These are phyloP conservation scores for Empidonax traillii DNA, from an alignment of 2,113 vertebrate genomes.

Conservation along the genomic window DNA sequence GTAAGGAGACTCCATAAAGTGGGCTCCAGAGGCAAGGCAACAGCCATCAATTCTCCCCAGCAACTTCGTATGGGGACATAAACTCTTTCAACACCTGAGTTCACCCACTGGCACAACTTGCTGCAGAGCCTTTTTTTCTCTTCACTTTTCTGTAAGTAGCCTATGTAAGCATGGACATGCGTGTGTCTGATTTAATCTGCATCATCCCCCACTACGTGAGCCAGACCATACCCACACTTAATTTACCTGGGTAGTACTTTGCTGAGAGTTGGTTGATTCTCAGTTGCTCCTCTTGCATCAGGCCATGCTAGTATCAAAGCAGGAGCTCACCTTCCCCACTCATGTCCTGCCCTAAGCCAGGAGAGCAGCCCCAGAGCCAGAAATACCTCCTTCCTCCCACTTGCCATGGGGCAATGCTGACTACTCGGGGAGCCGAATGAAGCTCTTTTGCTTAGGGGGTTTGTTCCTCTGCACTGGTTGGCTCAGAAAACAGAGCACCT, in stretches of 20 bases:
- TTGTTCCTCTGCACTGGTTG: not conserved
- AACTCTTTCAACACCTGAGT: not conserved
- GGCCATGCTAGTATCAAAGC: rapidly evolving
- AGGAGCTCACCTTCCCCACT: rapidly evolving
- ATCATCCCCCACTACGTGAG: not conserved
- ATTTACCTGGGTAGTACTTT: not conserved
- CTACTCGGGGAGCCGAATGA: rapidly evolving
- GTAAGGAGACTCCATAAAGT: not conserved
- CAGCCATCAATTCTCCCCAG: not conserved
- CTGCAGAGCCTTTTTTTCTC: not conserved
- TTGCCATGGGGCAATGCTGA: not conserved
- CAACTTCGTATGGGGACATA: rapidly evolving
- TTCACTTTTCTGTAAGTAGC: not conserved
- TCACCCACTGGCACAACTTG: rapidly evolving
- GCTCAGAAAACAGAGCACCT: not conserved
- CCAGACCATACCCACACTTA: not conserved
- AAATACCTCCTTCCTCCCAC: not conserved
- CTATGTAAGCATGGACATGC: not conserved
- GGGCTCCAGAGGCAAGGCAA: not conserved
- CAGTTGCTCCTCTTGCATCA: not conserved
- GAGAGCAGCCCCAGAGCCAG: not conserved
- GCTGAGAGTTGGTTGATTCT: not conserved
- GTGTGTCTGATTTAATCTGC: not conserved
- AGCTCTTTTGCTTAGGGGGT: not conserved
- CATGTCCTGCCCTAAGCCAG: not conserved